These are phyloP conservation scores for Umimayanthus kanabou DNA, from an alignment of 92 coral and sea anemone species.

Conservation along the genomic window DNA sequence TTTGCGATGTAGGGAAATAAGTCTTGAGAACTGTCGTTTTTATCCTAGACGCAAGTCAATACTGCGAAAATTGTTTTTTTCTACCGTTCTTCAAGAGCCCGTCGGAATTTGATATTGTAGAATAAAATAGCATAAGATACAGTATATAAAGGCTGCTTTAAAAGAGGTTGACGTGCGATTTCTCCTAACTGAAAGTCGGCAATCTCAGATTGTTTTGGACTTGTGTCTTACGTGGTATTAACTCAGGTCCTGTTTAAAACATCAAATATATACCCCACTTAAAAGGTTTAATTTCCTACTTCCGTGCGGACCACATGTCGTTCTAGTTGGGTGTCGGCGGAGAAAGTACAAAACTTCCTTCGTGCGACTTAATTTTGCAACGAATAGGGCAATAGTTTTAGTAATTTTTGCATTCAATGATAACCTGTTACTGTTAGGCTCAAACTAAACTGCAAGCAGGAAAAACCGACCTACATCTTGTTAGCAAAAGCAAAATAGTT, in stretches of 20 bases:
- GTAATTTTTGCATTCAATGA: not conserved
- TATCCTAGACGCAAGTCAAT: not conserved
- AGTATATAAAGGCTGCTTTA: not conserved
- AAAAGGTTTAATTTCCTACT: not conserved
- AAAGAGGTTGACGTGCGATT: not conserved
- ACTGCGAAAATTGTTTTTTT: not conserved
- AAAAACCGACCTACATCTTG: not conserved
- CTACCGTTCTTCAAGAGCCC: not conserved
- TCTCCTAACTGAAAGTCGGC: no score
- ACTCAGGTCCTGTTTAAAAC: not conserved
- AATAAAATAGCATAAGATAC: not conserved
- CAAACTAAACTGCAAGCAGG: no score
- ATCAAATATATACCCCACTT: no score
- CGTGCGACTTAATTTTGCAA: not conserved
- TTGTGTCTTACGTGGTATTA: not conserved
- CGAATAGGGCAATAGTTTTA: not conserved
- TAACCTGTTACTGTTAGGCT: not conserved
- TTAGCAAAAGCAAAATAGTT: not conserved
- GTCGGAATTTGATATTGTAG: not conserved
- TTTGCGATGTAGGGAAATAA: not conserved
- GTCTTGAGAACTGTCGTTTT: not conserved
- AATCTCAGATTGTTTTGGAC: no score
- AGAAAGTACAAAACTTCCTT: not conserved
- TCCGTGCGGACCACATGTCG: no score
- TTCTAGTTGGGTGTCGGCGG: not conserved